Evolutionary conservation across 1,140 invertebrate species (phyloP).

Genomic region (Drosophila seguyi): DNA sequence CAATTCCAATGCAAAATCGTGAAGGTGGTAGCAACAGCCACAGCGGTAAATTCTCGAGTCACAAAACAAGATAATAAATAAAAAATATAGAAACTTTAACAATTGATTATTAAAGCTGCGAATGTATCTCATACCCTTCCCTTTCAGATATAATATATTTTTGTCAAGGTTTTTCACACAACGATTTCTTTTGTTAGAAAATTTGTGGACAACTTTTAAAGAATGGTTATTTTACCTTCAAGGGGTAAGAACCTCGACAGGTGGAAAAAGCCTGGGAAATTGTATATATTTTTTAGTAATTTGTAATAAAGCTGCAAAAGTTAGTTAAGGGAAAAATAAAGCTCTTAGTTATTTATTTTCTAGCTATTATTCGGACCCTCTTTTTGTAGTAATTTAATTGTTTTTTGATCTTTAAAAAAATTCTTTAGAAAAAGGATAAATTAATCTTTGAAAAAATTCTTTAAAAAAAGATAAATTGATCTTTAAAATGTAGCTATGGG

Average conservation of each 20-base stretch:
- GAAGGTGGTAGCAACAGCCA: slow-evolving; percentile 6
- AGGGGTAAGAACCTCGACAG: not conserved
- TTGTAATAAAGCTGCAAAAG: too few relatives aligned
- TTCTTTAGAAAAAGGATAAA: too few relatives aligned
- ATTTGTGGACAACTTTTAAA: not conserved
- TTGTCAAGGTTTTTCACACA: slow-evolving; percentile 31
- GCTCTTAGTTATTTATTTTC: not conserved
- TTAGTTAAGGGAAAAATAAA: not conserved
- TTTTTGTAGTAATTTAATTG: not conserved
- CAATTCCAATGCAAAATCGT: slow-evolving; percentile 33
- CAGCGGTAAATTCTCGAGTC: slow-evolving; percentile 23
- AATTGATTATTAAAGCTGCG: slow-evolving; percentile 36
- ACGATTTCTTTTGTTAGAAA: slow-evolving; percentile 4
- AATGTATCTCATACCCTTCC: not conserved
- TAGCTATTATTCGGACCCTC: not conserved
- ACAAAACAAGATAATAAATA: slow-evolving; percentile 8
- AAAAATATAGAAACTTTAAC: not conserved
- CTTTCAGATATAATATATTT: slow-evolving; percentile 11
- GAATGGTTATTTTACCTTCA: not conserved
- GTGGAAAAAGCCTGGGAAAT: not conserved
- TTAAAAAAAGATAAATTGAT: not conserved
- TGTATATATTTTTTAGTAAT: not conserved
- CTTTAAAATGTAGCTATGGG: not conserved
- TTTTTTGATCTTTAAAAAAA: too few relatives aligned
- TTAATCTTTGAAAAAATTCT: too few relatives aligned